These are phyloP conservation scores for Aricia agestis DNA, from an alignment of 1,140 invertebrate species.

Conservation along the genomic window DNA sequence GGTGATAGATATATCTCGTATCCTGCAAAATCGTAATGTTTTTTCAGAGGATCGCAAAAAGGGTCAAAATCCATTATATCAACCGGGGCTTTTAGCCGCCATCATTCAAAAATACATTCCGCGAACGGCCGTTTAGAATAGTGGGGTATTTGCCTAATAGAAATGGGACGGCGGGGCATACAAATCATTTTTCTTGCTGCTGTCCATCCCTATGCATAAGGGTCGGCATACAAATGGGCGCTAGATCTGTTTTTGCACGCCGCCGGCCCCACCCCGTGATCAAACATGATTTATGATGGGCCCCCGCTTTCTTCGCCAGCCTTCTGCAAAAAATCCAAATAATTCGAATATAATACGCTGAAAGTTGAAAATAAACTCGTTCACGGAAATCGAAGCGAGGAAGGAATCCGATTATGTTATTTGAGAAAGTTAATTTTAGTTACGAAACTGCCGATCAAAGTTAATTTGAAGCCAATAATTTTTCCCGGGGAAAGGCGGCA, in stretches of 20 bases:
- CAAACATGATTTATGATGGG: background rate
- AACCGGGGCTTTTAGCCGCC: conserved; percentile 2
- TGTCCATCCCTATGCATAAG: conserved; percentile 12
- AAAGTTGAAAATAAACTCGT: no score
- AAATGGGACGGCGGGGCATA: background rate
- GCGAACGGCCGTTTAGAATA: conserved; percentile 1
- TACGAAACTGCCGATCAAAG: background rate
- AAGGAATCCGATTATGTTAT: background rate
- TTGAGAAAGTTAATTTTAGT: background rate
- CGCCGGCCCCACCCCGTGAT: background rate
- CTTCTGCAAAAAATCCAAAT: background rate
- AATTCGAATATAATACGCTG: no score
- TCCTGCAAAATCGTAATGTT: background rate
- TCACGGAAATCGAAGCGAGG: background rate
- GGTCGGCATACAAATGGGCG: background rate
- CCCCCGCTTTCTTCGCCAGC: background rate
- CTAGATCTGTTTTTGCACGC: conserved; percentile 9
- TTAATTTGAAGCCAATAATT: background rate
- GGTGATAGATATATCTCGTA: background rate
- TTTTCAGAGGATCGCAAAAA: background rate
- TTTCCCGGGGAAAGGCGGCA: background rate
- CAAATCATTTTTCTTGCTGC: conserved; percentile 4
- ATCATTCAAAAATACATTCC: conserved; percentile 8
- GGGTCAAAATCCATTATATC: background rate
- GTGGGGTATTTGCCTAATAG: background rate